Conservation (phyloP, 2,797 vertebrate species). For the Garrulus glandarius region DNA sequence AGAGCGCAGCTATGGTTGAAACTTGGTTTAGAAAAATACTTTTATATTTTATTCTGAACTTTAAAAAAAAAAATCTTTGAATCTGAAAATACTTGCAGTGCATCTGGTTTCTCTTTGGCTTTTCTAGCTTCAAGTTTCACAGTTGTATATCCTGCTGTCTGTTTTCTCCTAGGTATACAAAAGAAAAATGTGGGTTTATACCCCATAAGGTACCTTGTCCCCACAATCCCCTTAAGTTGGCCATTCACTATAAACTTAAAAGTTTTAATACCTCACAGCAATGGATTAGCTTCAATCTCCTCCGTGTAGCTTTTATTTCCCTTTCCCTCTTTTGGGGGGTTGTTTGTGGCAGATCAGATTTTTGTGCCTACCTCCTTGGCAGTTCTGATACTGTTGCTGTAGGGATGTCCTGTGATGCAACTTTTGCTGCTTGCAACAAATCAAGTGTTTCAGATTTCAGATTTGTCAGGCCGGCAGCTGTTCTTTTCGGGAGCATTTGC, state of each 20-base stretch:
- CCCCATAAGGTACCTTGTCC: background rate
- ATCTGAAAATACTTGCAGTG: background rate
- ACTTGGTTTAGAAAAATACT: background rate
- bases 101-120: background rate
- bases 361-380: background rate
- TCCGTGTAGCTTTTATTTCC: background rate
- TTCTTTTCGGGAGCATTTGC: background rate
- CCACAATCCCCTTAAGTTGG: background rate
- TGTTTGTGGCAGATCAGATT: background rate
- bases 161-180: background rate
- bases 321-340: accelerated
- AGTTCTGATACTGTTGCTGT: background rate
- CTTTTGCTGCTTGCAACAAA: background rate
- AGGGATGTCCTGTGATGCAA: background rate
- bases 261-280: background rate
- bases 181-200: background rate
- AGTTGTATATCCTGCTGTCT: background rate
- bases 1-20: background rate
- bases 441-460: background rate
- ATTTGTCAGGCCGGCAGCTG: background rate
- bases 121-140: background rate
- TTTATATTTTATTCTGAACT: background rate
- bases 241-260: background rate
- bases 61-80: background rate
- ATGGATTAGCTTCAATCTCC: background rate